Evolutionary conservation across 2,888 invertebrate genomes (phyloP).

Genomic region (Sminthurides aquaticus): DNA sequence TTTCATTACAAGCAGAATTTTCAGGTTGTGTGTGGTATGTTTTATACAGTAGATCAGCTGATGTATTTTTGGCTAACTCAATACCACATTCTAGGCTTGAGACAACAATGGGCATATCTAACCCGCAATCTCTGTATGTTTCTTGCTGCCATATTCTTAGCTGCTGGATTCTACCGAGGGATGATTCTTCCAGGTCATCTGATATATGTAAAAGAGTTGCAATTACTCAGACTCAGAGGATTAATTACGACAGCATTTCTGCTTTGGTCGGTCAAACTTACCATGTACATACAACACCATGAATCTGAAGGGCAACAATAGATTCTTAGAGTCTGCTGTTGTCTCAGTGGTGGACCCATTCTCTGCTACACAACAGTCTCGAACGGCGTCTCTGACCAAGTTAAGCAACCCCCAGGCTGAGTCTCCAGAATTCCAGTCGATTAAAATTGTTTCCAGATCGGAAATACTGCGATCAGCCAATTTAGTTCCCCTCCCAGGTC

Average conservation of each 20-base stretch:
- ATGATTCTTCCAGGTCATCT: too few species aligned
- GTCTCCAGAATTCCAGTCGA: conserved; percentile 15
- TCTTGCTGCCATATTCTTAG: conserved; percentile 30
- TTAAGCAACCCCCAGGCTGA: conserved; percentile 18
- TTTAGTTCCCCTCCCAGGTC: conserved; percentile 28
- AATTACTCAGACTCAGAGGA: too few species aligned
- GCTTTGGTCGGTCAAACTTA: too few species aligned
- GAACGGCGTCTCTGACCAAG: conserved; percentile 18
- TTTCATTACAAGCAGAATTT: too few species aligned
- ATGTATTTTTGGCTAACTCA: neutral
- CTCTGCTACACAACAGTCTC: neutral
- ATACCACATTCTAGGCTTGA: conserved; percentile 31
- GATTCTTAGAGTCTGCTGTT: neutral
- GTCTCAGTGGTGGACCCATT: neutral
- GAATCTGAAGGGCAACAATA: conserved; percentile 22
- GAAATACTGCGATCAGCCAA: neutral
- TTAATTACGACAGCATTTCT: too few species aligned
- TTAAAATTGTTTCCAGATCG: conserved; percentile 18
- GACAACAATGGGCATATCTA: conserved; percentile 27
- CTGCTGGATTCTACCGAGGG: too few species aligned
- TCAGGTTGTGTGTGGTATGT: too few species aligned
- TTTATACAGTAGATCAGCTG: too few species aligned
- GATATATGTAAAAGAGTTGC: too few species aligned
- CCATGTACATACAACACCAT: conserved; percentile 22
- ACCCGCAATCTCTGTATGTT: conserved; percentile 17